phyloP scores from a whole-genome alignment of 2,888 invertebrate species.

The Tipula lateralis region DNA sequence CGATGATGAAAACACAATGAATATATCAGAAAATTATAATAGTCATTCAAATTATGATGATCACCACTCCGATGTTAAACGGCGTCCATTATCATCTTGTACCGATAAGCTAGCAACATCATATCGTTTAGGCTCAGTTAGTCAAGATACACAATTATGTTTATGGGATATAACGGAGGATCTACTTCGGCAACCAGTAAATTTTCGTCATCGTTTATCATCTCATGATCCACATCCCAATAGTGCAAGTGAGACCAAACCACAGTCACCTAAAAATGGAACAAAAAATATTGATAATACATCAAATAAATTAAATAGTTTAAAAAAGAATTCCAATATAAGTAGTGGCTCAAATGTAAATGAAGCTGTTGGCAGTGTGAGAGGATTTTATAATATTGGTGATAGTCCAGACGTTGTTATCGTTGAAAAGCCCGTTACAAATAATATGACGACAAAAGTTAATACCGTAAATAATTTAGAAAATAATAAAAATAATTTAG shows the following conservation, averaged over 20 bases:
- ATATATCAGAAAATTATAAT: conserved; percentile 34
- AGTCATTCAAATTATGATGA: conserved; percentile 41
- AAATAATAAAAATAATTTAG: conserved; percentile 39
- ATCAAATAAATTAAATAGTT: conserved; percentile 43
- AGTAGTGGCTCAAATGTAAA: not conserved
- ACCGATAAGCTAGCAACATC: conserved; percentile 56
- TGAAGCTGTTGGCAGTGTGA: not conserved
- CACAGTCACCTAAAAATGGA: conserved; percentile 40
- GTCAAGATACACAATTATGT: conserved; percentile 96
- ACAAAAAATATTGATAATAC: conserved; percentile 43
- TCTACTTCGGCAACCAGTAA: conserved; percentile 67
- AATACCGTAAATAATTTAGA: conserved; percentile 29
- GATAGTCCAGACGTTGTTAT: not conserved
- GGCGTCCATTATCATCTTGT: conserved; percentile 35
- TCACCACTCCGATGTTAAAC: conserved; percentile 39
- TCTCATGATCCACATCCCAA: conserved; percentile 34
- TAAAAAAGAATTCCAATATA: conserved; percentile 37
- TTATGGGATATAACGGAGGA: conserved; percentile 99
- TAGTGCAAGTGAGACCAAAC: conserved; percentile 34
- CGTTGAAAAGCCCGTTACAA: not conserved
- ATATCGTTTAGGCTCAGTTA: conserved; percentile 87
- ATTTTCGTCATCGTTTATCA: conserved; percentile 35
- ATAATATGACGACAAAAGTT: not conserved
- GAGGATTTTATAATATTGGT: not conserved
- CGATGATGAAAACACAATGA: conserved; percentile 54